Conservation (phyloP, 2,113 vertebrate species). For the Solea solea region DNA sequence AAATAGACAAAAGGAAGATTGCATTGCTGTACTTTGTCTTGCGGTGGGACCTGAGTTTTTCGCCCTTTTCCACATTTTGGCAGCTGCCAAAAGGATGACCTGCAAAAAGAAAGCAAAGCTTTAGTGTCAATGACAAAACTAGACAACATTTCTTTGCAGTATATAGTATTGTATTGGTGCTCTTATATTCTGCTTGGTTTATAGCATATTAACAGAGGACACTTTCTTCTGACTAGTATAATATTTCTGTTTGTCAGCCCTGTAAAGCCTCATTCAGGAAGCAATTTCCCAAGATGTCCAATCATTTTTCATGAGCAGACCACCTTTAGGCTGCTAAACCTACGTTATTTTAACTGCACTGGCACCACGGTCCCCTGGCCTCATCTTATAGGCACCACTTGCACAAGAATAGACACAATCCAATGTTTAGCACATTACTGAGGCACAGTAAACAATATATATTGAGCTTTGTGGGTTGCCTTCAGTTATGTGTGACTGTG, state of each 20-base stretch:
- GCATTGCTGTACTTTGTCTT: constrained; percentile 61
- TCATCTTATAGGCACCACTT: neutral
- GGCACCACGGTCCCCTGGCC: neutral
- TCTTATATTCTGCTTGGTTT: neutral
- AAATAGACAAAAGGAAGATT: neutral
- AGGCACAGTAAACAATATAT: neutral
- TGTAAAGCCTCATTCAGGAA: no score
- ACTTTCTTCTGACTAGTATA: no score
- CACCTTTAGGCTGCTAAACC: no score
- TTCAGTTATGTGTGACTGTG: neutral
- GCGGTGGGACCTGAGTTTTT: constrained; percentile 34
- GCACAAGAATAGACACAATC: constrained; percentile 1
- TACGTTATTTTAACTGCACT: no score
- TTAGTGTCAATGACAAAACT: neutral
- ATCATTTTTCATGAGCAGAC: no score
- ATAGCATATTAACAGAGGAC: neutral
- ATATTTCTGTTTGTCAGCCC: no score
- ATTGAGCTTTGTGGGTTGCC: neutral
- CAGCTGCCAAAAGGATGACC: constrained; percentile 11
- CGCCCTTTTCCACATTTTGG: constrained; percentile 69
- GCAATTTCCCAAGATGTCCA: no score
- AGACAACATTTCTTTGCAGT: neutral
- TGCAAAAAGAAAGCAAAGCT: constrained; percentile 36
- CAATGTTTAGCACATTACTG: neutral
- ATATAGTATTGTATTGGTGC: neutral